Base-by-base conservation (phyloP, 2,888 invertebrate species). In the Clanis bilineata region DNA sequence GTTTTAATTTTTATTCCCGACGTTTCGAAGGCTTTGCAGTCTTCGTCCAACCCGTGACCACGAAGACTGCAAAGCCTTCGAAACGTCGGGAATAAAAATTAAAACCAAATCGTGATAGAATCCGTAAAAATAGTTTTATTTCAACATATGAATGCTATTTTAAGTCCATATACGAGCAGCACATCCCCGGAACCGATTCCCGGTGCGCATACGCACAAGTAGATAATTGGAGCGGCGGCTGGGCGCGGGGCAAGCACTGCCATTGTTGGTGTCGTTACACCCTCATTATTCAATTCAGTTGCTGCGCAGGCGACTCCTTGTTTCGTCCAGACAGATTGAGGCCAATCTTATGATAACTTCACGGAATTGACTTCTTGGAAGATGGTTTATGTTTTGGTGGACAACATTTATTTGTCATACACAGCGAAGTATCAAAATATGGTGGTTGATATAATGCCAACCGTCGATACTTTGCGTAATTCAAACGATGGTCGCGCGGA, bases 261-360 rank as follows among this genome's bases (percentile, higher is more conserved):
- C 83, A 88, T 91, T 90, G 90, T 90, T 84, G 82, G 84, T 85
- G 89, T 86, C 82, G 86, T 89, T 89, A 87, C 86, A 86, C 86
- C 80, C 86, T 90, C 79, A 89, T 92, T 91, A 92, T 91, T 82
- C 91, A 92, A 92, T 91, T 91, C 87, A 85, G 80, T 79, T 73
- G 77, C 76, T 81, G 83, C 77, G 77, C 80, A 71, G 72, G 67
- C 75, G 75, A 71, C 80, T 76, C 74, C 83, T 89, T 90, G 90
- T 90, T 88, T 90, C 80, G 79, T 76, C 69, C 69, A 66, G 69
- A 70, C 71, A 70, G 75, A 86, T 85, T 84, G 85, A 85, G 80
- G 83, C 77, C 86, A 86, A 86, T 86, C 77, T 80, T 69, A 60
- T 62, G 66, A 70, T 72, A 65, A 64, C 60, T 71, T 74, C 72